Evolutionary conservation across 2,888 invertebrate species (phyloP), one percentile per base, ranked within the genome.

Genomic region (Epirrita christyi): DNA sequence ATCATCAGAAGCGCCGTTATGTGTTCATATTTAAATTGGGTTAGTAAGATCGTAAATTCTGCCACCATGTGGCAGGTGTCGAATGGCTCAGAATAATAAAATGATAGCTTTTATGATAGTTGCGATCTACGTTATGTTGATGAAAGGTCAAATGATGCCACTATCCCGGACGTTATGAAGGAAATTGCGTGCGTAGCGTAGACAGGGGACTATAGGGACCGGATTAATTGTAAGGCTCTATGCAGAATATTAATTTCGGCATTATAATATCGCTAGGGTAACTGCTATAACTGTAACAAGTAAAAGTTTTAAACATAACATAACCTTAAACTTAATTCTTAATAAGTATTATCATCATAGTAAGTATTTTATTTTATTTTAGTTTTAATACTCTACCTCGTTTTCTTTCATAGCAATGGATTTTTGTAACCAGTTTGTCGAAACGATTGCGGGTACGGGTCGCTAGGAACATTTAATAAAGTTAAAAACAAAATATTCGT

Each of bases 201-300:
- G 54, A 59, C 56, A 55, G 32, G 51, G 58, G 55, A 41, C 43
- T 13, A n/a, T n/a, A 27, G 47, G 56, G 54, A 27, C 54, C 13
- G n/a, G 43, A 48, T 52, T 59, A 47, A 56, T 42, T 48, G 55
- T 47, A 14, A 48, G 50, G 43, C 36, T 58, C 55, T 52, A 44
- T 37, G 34, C 36, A 52, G 59, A 59, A 57, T 61, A 63, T 61
- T 66, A 66, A 66, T 66, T 55, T 52, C 27, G 38, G 36, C 40
- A 52, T 56, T 11, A 52, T 49, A 47, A 59, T 61, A 52, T 32
- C 40, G 60, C 28, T 14, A 34, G 14, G 37, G 13, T 55, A 58
- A 62, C 59, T 43, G 52, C 59, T 65, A 56, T 59, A 64, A 62
- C 55, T 27, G 37, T 41, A 37, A 11, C 52, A n/a, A 10, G 5